Base-by-base conservation (phyloP, 2,797 vertebrate genomes). In the Nyctalus aviator region DNA sequence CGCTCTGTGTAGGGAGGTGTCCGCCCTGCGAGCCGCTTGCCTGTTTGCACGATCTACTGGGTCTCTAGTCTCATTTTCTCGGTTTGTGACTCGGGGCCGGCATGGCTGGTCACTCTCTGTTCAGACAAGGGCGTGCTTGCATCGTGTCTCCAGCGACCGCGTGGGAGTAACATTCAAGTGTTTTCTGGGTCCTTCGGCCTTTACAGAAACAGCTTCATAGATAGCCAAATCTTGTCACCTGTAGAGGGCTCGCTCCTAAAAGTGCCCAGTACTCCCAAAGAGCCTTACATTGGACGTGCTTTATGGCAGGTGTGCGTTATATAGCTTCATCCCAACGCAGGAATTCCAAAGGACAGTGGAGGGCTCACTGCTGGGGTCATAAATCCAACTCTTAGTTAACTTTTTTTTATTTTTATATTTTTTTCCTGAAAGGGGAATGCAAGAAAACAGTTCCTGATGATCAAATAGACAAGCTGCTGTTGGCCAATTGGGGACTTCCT, bases 401-500 rank as follows among this genome's bases (percentile, higher is more conserved):
- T 97, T 27, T 8, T 59, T 97, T 97, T 57, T 96, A 96, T 92
- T 48, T 53, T 20, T 44, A 6, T 9, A 6, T 44, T 44, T 44
- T 44, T 48, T 48, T 48, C 57, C 66, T 96, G 64, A 73, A 96
- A 99, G 99, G 98, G 30, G 94, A 96, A 11, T 97, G 95, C 77
- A 94, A 98, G 73, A 98, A 97, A n/a, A 98, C 98, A 88, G 72
- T 98, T 96, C 98, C 99, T 15, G 97, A 97, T 25, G 98, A 98
- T 15, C 98, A 99, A 95, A 96, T 96, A 86, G 99, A 99, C 95
- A 99, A 99, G 96, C 98, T 99, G 90, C 98, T 99, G 10, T 97
- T 99, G 88, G 99, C 99, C 96, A 99, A 98, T 66, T 99, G 99
- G 99, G 99, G 99, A 91, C 99, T 99, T 78, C 99, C 99, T 35